A percentile compares a stretch with the other conserved stretches of the same genome.
These are phyloP conservation scores for Podocnemis expansa DNA, from an alignment of 2,113 vertebrate species.

Conservation along the genomic window DNA sequence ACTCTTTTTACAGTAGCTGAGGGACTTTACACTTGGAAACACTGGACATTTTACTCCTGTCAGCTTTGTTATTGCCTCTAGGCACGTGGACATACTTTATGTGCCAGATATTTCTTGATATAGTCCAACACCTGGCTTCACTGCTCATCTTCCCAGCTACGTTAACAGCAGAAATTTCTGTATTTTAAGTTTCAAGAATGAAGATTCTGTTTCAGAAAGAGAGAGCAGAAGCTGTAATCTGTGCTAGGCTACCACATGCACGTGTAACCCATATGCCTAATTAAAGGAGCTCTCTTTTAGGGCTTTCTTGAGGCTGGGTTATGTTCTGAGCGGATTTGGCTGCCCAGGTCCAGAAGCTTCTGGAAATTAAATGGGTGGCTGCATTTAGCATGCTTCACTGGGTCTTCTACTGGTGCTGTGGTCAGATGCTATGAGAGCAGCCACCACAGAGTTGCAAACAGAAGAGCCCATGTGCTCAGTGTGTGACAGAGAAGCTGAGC, in stretches of 20 bases:
- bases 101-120: background rate
- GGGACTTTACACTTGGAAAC: background rate
- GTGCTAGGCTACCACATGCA: background rate
- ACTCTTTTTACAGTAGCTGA: background rate
- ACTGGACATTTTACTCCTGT: accelerated
- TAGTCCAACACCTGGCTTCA: accelerated
- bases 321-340: too few relatives aligned
- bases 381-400: too few relatives aligned
- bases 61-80: background rate
- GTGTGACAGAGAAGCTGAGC: too few relatives aligned
- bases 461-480: too few relatives aligned
- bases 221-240: background rate
- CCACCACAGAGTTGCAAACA: too few relatives aligned
- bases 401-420: too few relatives aligned
- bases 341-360: too few relatives aligned
- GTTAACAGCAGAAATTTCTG: background rate
- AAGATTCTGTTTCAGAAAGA: accelerated
- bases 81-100: background rate
- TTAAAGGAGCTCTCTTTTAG: too few relatives aligned
- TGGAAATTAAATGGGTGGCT: too few relatives aligned
- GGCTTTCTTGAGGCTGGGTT: too few relatives aligned
- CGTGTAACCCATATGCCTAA: too few relatives aligned
- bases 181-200: background rate
- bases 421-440: too few relatives aligned
- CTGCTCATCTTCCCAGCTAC: background rate